A percentile compares a stretch with the other conserved stretches of the same genome.
Conservation (phyloP, 2,113 vertebrate genomes). For the Pollimyrus isidori region DNA sequence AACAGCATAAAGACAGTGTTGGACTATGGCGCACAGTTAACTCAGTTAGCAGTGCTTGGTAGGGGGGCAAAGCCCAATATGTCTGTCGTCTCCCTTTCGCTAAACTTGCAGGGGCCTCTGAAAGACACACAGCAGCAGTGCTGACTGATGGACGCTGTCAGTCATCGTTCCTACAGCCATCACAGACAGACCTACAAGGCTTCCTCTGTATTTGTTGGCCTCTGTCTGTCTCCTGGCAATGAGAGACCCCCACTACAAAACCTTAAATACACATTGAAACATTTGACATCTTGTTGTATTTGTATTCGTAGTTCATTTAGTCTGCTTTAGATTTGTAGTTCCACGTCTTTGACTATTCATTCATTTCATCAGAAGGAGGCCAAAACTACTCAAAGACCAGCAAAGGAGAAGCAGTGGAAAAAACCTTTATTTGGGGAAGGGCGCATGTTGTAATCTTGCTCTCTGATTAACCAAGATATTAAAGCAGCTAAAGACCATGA, state of each 20-base stretch:
- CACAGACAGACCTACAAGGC: background rate
- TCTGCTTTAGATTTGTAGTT: background rate
- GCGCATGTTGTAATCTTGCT: background rate
- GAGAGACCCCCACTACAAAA: background rate
- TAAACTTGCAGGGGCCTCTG: background rate
- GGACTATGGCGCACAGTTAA: background rate
- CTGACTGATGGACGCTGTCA: slow-evolving; percentile 11
- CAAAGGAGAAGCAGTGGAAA: background rate
- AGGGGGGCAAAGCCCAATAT: background rate
- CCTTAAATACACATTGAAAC: background rate
- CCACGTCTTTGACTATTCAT: background rate
- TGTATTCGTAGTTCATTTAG: background rate
- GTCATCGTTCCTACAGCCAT: background rate
- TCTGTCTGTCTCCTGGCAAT: slow-evolving; percentile 4
- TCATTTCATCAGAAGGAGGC: background rate
- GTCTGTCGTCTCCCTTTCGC: slow-evolving; percentile 1
- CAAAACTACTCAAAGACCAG: background rate
- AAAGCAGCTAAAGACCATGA: background rate
- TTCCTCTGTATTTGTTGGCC: slow-evolving; percentile 2
- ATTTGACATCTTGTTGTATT: background rate
- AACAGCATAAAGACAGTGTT: background rate
- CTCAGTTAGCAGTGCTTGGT: background rate
- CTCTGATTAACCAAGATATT: background rate
- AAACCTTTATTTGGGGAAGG: background rate
- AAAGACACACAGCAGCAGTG: background rate